Evolutionary conservation across 2,113 vertebrate genomes (phyloP), one percentile per base, ranked within the genome.

Genomic region (Pycnonotus jocosus): DNA sequence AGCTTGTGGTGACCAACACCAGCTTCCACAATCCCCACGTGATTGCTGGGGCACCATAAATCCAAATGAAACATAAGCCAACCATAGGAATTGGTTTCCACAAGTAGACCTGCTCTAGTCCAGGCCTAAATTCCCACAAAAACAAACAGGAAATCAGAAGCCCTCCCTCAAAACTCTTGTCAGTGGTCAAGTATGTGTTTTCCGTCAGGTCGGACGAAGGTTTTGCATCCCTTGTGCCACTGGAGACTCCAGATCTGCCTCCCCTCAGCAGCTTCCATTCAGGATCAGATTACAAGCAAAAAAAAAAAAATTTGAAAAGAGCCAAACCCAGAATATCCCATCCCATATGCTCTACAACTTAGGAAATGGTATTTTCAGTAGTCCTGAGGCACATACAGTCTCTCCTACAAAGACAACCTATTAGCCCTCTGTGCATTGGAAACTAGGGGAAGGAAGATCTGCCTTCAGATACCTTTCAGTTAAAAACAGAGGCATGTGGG

Each of bases 401-500:
- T 27, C 23, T 62, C 30, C 30, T 8, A 15, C 25, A 50, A 12
- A 91, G 24, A 25, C 9, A 60, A 8, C 6, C 10, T 5, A 22
- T 16, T 8, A 66, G 27, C 20, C 23, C 5, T 18, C 15, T 15
- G 7, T 0, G 0, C 25, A 5, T 1, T 19, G 51, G 56, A 88
- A 69, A 10, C 0, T 3, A 24, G 30, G 33, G 20, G 27, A 51
- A 61, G 25, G 40, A 65, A 33, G 37, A 31, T 33, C 9, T 20
- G 2, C 1, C 1, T 38, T 51, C 47, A 40, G 37, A 53, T 47
- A 71, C 9, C 25, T 1, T 12, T 1, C 4, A 17, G 50, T 25
- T 35, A n/a, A 83, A 50, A 54, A 1, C 2, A 0, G 15, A 28
- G 31, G 11, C 1, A 0, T 18, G 30, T 3, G 23, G 40, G 38